Conservation (phyloP, 2,797 vertebrate genomes). For the Rhinichthys osculus region DNA sequence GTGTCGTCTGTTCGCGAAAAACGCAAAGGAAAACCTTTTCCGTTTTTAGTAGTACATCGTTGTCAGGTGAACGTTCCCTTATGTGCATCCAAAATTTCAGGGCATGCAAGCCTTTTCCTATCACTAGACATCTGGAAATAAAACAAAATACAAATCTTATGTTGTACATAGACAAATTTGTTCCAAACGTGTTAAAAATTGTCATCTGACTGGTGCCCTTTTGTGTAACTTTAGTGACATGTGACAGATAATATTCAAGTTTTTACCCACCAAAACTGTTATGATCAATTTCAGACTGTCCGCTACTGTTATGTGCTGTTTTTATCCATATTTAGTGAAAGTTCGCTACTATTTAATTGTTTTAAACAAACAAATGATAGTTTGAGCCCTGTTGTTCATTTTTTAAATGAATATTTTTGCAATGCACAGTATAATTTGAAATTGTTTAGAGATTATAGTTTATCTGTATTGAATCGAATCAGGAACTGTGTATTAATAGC, state of each 20-base stretch:
- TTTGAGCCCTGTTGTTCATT: not conserved
- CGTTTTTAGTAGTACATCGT: no score
- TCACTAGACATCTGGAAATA: not conserved
- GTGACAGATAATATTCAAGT: not conserved
- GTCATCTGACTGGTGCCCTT: not conserved
- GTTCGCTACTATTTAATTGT: not conserved
- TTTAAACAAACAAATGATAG: not conserved
- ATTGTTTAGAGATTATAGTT: not conserved
- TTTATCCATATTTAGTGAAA: not conserved
- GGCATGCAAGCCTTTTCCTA: not conserved
- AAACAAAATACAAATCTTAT: not conserved
- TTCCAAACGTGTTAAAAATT: not conserved
- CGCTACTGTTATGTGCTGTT: not conserved
- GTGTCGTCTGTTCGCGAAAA: no score
- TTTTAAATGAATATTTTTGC: not conserved
- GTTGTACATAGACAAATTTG: not conserved
- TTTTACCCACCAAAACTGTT: not conserved
- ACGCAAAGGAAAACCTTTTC: no score
- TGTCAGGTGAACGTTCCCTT: no score
- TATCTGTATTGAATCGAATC: not conserved
- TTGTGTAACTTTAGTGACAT: not conserved
- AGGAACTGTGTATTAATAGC: not conserved
- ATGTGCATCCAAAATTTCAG: not conserved
- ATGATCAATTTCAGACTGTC: not conserved
- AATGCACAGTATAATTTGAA: not conserved